Evolutionary conservation across 37 sponge, comb jelly and placozoan genomes (phyloP).

Genomic region (Hexactinellida sp.): DNA sequence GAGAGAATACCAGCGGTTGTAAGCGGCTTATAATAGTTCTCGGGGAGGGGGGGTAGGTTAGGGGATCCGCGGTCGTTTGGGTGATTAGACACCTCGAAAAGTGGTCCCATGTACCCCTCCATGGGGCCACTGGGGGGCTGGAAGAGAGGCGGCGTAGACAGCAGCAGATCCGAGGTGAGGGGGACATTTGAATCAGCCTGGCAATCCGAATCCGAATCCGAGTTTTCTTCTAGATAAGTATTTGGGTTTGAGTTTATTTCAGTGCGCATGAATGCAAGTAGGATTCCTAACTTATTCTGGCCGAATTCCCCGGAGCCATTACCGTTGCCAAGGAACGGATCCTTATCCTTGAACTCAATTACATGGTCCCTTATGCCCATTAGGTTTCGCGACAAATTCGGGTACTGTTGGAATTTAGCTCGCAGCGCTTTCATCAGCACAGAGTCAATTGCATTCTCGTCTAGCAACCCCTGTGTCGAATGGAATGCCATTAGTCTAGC

Average conservation of each 20-base stretch:
- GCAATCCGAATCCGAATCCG: background rate
- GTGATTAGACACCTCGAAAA: background rate
- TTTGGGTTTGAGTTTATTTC: background rate
- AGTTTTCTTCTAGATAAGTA: background rate
- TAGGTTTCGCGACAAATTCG: background rate
- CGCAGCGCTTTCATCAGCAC: background rate
- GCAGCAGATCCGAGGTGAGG: background rate
- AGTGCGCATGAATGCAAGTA: background rate
- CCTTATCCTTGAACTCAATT: background rate
- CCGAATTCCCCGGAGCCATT: background rate
- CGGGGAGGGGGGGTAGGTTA: background rate
- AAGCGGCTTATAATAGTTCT: background rate
- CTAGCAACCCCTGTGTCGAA: background rate
- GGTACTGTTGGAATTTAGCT: conserved; percentile 9
- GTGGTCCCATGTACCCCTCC: background rate
- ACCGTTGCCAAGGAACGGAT: conserved; percentile 11
- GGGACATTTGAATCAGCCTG: background rate
- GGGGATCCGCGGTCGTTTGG: no score
- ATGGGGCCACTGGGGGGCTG: background rate
- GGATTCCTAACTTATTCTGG: background rate
- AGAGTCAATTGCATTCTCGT: background rate
- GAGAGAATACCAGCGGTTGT: background rate
- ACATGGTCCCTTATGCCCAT: background rate
- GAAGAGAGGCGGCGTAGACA: background rate
- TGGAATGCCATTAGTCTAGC: conserved; percentile 15